Conservation (phyloP, 2,888 invertebrate species). For the Ochropacha duplaris region DNA sequence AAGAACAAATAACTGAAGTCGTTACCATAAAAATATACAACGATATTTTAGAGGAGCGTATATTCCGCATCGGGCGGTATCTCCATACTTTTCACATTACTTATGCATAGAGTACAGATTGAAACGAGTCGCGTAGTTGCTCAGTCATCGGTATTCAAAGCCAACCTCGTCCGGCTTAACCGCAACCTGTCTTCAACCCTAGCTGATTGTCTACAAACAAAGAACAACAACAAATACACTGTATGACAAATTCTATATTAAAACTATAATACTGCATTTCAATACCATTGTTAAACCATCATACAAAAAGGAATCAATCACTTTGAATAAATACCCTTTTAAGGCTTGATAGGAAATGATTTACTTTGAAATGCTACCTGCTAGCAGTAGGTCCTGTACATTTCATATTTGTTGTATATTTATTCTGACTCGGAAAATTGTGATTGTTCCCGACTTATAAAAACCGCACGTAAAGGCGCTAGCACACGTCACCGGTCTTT, state of each 20-base stretch:
- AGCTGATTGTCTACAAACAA: conserved; percentile 74
- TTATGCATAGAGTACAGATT: conserved; percentile 82
- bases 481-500: too few species aligned
- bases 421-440: neutral
- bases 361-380: neutral
- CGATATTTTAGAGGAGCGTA: conserved; percentile 72
- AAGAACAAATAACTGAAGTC: conserved; percentile 69
- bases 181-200: conserved; percentile 62
- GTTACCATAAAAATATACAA: conserved; percentile 75
- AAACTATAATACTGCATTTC: conserved; percentile 7
- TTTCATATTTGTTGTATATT: neutral
- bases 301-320: conserved; percentile 5
- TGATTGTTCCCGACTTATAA: neutral
- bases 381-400: too few species aligned
- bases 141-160: conserved; percentile 77
- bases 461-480: neutral
- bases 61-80: conserved; percentile 66
- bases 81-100: conserved; percentile 81
- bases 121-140: conserved; percentile 75
- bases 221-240: conserved; percentile 47
- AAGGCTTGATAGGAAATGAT: neutral
- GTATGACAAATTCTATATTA: conserved; percentile 13
- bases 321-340: neutral
- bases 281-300: conserved; percentile 1
- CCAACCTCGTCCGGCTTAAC: conserved; percentile 63